Percentiles rank a stretch among this genome's conserved stretches.
These are phyloP conservation scores for Copsychus sechellarum DNA, from an alignment of 2,113 vertebrate genomes.

Conservation along the genomic window DNA sequence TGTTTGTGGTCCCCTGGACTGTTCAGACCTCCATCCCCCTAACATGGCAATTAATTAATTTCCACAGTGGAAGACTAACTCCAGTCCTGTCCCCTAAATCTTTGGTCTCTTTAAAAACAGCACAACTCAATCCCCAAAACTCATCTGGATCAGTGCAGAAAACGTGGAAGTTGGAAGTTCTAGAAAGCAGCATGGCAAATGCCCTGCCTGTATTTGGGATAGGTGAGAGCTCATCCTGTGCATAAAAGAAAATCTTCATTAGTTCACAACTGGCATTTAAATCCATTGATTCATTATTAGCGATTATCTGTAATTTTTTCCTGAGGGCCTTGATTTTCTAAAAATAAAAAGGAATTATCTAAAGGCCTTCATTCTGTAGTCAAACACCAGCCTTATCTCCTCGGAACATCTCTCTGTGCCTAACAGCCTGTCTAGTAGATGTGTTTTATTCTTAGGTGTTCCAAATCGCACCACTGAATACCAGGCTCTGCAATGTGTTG, in stretches of 20 bases:
- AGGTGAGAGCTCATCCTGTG: neutral
- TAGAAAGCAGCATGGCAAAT: neutral
- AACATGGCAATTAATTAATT: neutral
- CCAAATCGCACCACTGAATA: neutral
- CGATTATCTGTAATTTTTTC: neutral
- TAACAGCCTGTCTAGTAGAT: neutral
- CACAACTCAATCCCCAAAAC: neutral
- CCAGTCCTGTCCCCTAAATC: neutral
- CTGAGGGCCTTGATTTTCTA: neutral
- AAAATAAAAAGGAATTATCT: constrained; percentile 49
- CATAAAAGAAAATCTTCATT: neutral
- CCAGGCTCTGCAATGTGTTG: neutral
- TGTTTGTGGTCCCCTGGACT: fast-evolving
- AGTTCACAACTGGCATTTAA: neutral
- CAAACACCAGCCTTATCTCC: constrained; percentile 49
- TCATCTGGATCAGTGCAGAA: neutral
- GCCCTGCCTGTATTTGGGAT: neutral
- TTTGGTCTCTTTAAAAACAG: neutral
- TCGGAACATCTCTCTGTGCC: constrained; percentile 28
- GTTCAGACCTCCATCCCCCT: neutral
- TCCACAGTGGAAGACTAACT: neutral
- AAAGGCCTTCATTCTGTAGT: neutral
- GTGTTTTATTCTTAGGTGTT: neutral
- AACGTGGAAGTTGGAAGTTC: neutral
- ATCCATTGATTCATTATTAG: neutral